Conservation (phyloP, 2,888 invertebrate genomes). For the Epirrhoe tristata region DNA sequence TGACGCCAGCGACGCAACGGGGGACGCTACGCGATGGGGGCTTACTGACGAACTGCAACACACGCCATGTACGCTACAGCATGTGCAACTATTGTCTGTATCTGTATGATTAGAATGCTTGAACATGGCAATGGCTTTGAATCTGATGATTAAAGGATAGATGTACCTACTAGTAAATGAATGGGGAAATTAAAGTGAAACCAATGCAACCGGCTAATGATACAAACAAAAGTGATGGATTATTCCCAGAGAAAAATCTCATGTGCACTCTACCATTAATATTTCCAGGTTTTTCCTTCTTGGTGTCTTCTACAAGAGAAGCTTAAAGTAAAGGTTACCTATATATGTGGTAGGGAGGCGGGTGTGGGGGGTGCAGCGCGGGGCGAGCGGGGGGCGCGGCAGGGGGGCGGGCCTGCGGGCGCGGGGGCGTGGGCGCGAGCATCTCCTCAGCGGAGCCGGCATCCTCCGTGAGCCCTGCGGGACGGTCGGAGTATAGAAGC, state of each 20-base stretch:
- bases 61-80: not conserved
- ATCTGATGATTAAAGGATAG: not conserved
- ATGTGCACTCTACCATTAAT: not conserved
- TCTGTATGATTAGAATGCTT: not conserved
- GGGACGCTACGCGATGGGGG: constrained; percentile 79
- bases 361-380: constrained; percentile 41
- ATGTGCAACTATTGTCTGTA: not conserved
- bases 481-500: constrained; percentile 26
- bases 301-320: constrained; percentile 6
- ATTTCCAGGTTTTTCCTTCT: not conserved
- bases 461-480: constrained; percentile 28
- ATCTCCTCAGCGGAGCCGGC: constrained; percentile 82
- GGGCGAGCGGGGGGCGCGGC: constrained; percentile 82
- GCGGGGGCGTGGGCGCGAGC: constrained; percentile 4
- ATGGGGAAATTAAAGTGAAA: not conserved
- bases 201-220: not conserved
- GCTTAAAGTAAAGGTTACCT: constrained; percentile 44
- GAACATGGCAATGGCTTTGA: not conserved
- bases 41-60: constrained; percentile 79
- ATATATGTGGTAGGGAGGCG: constrained; percentile 47
- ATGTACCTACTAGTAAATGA: not conserved
- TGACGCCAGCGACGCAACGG: constrained; percentile 81
- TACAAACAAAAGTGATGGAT: not conserved
- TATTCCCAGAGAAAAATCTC: not conserved
- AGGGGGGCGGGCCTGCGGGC: not conserved